phyloP scores from a whole-genome alignment of 2,888 invertebrate genomes.

The Drosophila mercatorum region DNA sequence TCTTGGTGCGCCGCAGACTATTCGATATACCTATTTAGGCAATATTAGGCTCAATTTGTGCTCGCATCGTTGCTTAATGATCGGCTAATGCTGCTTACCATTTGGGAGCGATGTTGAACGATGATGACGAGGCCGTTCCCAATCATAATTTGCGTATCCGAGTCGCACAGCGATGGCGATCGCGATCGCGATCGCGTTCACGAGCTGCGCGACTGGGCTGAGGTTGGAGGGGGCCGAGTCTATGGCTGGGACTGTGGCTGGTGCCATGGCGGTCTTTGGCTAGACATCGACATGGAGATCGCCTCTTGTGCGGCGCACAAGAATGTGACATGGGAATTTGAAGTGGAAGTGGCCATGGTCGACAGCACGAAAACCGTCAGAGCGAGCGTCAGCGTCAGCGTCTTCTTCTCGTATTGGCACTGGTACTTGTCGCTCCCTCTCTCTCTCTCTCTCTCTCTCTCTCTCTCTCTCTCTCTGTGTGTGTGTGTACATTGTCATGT shows the following conservation, averaged over 20 bases:
- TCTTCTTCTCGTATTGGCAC: constrained; percentile 51
- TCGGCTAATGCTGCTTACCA: constrained; percentile 50
- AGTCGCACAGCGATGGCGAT: constrained; percentile 18
- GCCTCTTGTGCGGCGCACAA: constrained; percentile 62
- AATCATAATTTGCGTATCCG: constrained; percentile 59
- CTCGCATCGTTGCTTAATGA: constrained; percentile 48
- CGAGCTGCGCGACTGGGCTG: constrained; percentile 14
- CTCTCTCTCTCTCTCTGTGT: constrained; percentile 11
- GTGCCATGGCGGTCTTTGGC: constrained; percentile 53
- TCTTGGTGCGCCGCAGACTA: background rate
- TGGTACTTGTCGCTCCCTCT: constrained; percentile 18
- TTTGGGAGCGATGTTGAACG: constrained; percentile 27
- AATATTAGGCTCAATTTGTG: constrained; percentile 50
- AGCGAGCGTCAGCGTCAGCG: constrained; percentile 28
- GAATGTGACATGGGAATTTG: constrained; percentile 72
- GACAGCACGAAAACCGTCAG: constrained; percentile 51
- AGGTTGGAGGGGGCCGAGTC: background rate
- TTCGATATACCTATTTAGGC: constrained; percentile 33
- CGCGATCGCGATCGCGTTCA: constrained; percentile 31
- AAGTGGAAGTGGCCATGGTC: constrained; percentile 64
- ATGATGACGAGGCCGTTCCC: constrained; percentile 27
- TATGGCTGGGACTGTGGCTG: constrained; percentile 16
- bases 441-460: constrained; percentile 4
- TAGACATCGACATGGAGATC: constrained; percentile 61
- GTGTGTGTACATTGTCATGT: constrained; percentile 48